Percentiles rank a stretch among this genome's conserved stretches.
Evolutionary conservation across 1,140 invertebrate species (phyloP).

Genomic region (Mercenaria mercenaria): DNA sequence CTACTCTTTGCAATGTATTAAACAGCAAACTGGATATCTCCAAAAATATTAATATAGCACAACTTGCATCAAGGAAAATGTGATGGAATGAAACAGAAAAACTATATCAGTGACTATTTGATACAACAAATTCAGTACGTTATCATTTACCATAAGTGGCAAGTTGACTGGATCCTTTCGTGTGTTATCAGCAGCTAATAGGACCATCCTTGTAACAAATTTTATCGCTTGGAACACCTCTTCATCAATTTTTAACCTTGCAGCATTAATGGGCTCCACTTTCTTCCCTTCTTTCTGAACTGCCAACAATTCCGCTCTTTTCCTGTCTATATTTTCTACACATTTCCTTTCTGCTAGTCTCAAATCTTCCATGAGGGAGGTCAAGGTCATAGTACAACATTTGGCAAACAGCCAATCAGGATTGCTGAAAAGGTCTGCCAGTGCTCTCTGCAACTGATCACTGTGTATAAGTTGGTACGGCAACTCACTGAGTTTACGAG

Average conservation of each 20-base stretch:
- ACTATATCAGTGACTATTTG: too few relatives aligned
- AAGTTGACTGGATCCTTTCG: conserved; percentile 72
- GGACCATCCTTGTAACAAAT: conserved; percentile 68
- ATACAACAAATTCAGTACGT: too few relatives aligned
- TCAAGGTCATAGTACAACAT: conserved; percentile 66
- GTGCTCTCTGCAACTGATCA: conserved; percentile 71
- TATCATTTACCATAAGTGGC: conserved; percentile 72
- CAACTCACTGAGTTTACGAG: conserved; percentile 76
- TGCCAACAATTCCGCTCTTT: not conserved
- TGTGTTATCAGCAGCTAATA: conserved; percentile 71
- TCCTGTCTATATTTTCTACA: not conserved
- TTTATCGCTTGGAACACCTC: conserved; percentile 62
- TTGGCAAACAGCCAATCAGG: conserved; percentile 76
- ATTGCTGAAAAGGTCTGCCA: conserved; percentile 65
- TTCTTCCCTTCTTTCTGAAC: conserved; percentile 36
- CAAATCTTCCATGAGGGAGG: conserved; percentile 68
- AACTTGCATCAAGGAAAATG: too few relatives aligned
- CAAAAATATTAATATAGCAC: too few relatives aligned
- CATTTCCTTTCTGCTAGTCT: conserved; percentile 56
- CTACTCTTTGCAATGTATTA: too few relatives aligned
- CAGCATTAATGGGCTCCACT: not conserved
- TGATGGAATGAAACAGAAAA: too few relatives aligned
- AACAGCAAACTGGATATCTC: too few relatives aligned
- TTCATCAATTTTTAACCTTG: conserved; percentile 29
- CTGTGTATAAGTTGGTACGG: conserved; percentile 75